A percentile compares a stretch with the other conserved stretches of the same genome.
phyloP scores from a whole-genome alignment of 2,113 vertebrate genomes.

The Raphicerus campestris region DNA sequence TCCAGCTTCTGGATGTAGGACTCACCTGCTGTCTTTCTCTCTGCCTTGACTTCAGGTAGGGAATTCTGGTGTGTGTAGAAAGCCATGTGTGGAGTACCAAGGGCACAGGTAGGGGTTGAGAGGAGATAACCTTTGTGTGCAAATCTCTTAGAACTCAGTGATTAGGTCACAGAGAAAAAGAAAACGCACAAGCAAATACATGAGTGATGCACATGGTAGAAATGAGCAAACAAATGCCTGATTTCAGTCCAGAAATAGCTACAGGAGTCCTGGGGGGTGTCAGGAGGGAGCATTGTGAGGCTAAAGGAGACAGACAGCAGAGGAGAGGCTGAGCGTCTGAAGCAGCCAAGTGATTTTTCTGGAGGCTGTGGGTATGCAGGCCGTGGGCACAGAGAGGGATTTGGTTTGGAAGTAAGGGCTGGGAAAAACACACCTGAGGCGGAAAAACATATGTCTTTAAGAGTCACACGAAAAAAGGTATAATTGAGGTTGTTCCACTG shows the following conservation, averaged over 20 bases:
- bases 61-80: background rate
- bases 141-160: background rate
- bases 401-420: background rate
- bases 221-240: background rate
- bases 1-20: background rate
- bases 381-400: background rate
- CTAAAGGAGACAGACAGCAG: background rate
- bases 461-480: background rate
- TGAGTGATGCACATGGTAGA: background rate
- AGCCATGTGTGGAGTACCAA: background rate
- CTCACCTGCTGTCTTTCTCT: background rate
- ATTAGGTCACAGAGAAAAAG: conserved; percentile 27
- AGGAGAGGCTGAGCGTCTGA: background rate
- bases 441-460: background rate
- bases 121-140: background rate
- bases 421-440: background rate
- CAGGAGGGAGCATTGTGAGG: background rate
- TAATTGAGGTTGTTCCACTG: background rate
- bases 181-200: background rate
- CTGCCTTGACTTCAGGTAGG: background rate
- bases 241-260: background rate
- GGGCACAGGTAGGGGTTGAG: background rate
- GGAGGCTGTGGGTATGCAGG: background rate
- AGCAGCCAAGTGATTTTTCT: background rate
- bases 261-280: background rate